Conservation (phyloP, 2,888 invertebrate genomes). For the Lepidocyrtinus sp. region DNA sequence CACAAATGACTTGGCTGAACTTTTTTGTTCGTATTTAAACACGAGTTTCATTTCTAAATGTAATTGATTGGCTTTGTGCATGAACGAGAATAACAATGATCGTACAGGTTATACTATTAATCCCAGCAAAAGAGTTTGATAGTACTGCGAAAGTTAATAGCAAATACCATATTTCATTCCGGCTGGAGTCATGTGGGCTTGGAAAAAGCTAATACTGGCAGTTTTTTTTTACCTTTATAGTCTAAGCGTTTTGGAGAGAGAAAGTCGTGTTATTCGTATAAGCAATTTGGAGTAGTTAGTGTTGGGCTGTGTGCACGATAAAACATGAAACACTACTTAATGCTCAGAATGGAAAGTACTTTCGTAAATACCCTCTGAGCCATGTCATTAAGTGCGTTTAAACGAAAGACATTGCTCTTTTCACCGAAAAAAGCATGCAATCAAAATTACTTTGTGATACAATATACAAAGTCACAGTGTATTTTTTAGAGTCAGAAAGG, state of each 20-base stretch:
- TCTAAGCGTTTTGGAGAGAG: no score
- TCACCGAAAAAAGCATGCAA: slow-evolving; percentile 8
- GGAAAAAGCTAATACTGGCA: no score
- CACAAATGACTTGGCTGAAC: not conserved
- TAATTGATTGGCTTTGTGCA: slow-evolving; percentile 28
- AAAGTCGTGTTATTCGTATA: not conserved
- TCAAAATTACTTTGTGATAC: not conserved
- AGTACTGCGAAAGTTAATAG: no score
- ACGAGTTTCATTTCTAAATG: not conserved
- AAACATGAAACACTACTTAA: slow-evolving; percentile 11
- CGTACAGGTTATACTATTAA: no score
- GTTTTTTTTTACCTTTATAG: no score
- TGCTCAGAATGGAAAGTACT: not conserved
- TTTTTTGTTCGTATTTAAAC: not conserved
- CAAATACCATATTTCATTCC: no score
- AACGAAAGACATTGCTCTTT: not conserved
- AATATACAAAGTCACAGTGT: not conserved
- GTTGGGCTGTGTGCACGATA: slow-evolving; percentile 6
- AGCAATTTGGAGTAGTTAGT: slow-evolving; percentile 3
- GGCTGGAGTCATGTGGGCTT: no score
- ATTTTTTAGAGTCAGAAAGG: not conserved
- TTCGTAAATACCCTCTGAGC: not conserved
- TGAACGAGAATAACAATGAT: slow-evolving; percentile 6
- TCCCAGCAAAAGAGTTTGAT: no score
- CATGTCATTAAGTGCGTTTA: slow-evolving; percentile 13